A percentile compares a stretch with the other conserved stretches of the same genome.
phyloP scores from a whole-genome alignment of 2,113 vertebrate species.

The Naja naja region DNA sequence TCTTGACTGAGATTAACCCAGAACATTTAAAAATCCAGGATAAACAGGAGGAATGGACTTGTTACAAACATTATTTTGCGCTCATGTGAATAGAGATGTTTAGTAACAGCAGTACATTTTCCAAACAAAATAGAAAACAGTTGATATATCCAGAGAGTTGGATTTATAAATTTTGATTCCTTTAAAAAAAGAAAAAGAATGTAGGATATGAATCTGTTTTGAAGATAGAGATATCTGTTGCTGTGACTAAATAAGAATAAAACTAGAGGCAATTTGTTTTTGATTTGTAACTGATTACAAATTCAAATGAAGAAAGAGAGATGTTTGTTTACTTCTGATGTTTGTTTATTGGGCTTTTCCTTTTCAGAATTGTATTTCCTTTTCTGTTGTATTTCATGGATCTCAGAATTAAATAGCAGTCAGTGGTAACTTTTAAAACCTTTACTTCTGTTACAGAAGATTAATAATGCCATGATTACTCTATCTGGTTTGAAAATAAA shows the following conservation, averaged over 20 bases:
- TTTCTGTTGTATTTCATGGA: conserved; percentile 35
- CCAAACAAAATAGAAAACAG: neutral
- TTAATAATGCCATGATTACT: conserved; percentile 52
- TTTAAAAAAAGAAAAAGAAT: neutral
- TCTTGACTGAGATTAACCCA: neutral
- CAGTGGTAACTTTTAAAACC: conserved; percentile 44
- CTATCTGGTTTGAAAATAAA: conserved; percentile 37
- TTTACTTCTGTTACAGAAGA: conserved; percentile 48
- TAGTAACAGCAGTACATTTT: neutral
- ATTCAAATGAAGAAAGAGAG: neutral
- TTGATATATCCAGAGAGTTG: neutral
- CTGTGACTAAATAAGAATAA: neutral
- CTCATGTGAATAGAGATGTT: neutral
- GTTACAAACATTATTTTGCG: neutral
- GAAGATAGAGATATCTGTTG: neutral
- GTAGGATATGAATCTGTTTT: neutral
- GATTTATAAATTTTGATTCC: neutral
- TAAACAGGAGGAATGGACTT: neutral
- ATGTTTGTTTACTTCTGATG: neutral
- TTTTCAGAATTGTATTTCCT: conserved; percentile 20
- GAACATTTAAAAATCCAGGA: neutral
- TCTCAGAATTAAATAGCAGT: conserved; percentile 26
- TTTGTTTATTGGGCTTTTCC: conserved; percentile 2
- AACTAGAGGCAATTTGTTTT: neutral
- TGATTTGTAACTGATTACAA: neutral